Conservation (phyloP, 2,888 invertebrate genomes). For the Noctua comes region DNA sequence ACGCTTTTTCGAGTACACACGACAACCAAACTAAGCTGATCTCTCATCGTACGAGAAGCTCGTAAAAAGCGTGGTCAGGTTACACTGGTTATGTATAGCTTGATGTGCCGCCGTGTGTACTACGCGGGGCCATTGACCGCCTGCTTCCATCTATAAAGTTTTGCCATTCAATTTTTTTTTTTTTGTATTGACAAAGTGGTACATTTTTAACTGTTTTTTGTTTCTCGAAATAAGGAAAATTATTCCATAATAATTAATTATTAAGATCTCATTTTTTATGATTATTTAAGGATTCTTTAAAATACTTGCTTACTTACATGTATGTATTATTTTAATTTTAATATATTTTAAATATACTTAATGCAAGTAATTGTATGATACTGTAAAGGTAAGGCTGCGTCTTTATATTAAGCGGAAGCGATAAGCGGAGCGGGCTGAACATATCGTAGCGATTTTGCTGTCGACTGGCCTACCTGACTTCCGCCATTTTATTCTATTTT, state of each 20-base stretch:
- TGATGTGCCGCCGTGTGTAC: no score
- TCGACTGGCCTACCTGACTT: neutral
- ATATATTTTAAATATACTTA: neutral
- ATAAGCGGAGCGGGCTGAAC: neutral
- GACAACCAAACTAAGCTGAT: no score
- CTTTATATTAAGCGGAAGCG: neutral
- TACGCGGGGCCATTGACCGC: neutral
- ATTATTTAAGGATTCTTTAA: constrained; percentile 13
- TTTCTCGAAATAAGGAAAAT: neutral
- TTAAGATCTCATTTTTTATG: constrained; percentile 42
- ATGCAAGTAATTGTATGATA: neutral
- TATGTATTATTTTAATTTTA: constrained; percentile 2
- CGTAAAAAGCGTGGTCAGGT: no score
- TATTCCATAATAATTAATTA: constrained; percentile 23
- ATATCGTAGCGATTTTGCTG: neutral
- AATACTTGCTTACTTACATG: neutral
- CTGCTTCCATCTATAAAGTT: neutral
- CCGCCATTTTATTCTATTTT: neutral
- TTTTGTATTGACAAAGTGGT: neutral
- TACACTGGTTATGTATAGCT: no score
- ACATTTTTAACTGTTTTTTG: neutral
- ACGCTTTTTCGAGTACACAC: neutral
- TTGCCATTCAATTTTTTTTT: neutral
- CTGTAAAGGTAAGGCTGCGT: neutral
- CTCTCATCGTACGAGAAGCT: no score